A percentile compares a stretch with the other conserved stretches of the same genome.
Conservation (phyloP, 2,113 vertebrate species). For the Prunella fulvescens region DNA sequence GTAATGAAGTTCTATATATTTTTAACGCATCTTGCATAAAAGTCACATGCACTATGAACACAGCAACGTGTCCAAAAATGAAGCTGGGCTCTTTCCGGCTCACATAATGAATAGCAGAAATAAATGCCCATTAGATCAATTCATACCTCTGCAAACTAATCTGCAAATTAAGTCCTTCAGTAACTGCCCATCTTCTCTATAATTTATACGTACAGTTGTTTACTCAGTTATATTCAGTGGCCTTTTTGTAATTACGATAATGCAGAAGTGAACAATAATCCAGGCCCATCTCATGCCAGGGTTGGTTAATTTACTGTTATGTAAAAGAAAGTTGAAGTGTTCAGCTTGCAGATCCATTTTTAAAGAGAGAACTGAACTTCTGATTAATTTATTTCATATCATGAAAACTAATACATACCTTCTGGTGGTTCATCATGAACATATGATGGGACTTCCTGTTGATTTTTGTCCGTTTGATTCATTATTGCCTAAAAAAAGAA, state of each 20-base stretch:
- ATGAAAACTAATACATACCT: slow-evolving; percentile 69
- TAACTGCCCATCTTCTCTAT: background rate
- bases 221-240: background rate
- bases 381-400: background rate
- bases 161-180: background rate
- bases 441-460: slow-evolving; percentile 82
- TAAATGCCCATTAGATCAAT: background rate
- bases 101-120: background rate
- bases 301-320: background rate
- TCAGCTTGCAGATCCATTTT: background rate
- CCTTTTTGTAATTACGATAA: background rate
- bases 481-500: slow-evolving; percentile 77
- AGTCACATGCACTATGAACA: background rate
- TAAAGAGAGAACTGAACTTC: background rate
- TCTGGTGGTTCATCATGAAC: slow-evolving; percentile 82
- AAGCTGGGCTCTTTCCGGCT: background rate
- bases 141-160: background rate
- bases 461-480: slow-evolving; percentile 85
- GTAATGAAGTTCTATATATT: background rate
- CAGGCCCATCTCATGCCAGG: background rate
- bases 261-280: background rate
- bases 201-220: background rate
- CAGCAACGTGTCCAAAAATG: background rate
- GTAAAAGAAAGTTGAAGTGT: background rate
- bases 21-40: background rate